Evolutionary conservation across 1,140 invertebrate species (phyloP), one percentile per base, ranked within the genome.

Genomic region (Agrilus planipennis): DNA sequence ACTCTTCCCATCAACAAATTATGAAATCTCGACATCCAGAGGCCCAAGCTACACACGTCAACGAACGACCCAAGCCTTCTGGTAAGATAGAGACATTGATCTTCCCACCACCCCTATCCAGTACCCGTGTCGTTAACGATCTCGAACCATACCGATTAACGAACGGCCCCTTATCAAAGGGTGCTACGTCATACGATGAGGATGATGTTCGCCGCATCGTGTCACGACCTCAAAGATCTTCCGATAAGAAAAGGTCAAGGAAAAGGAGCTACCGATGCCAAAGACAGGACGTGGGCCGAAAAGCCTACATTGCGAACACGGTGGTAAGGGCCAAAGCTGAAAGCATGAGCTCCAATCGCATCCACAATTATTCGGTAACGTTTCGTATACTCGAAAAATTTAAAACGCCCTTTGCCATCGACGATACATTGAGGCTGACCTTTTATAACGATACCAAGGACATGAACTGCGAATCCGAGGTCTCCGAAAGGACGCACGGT

Each of bases 291-390:
- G 42, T 52, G 22, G 50, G 50, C 9, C 37, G 43, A 34, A 61
- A 58, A 39, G 54, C 54, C 2, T 55, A 45, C 38, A 31, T 50
- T 7, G 58, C 59, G 1, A 37, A 57, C 25, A 51, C 51, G 16
- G 57, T 61, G 2, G 47, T 57, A 30, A 23, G 45, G 15, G 59
- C 53, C 7, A 51, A 47, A 34, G 54, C 45, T 15, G 52, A 57
- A 42, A 51, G 49, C 34, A 51, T 47, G 42, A 51, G 50, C 34
- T 21, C 44, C 11, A 44, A 50, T 17, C 48, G 51, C 23, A 39
- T 42, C 15, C 39, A 28, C 12, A 52, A 52, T 32, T 54, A 52
- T 39, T 31, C 39, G 12, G 52, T 54, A 10, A 42, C 49, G 12
- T 57, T 57, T 38, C 52, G 46, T 32, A 50, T 59, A 21, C 22